Conservation (phyloP, 1,140 invertebrate species). For the Drosophila orena region DNA sequence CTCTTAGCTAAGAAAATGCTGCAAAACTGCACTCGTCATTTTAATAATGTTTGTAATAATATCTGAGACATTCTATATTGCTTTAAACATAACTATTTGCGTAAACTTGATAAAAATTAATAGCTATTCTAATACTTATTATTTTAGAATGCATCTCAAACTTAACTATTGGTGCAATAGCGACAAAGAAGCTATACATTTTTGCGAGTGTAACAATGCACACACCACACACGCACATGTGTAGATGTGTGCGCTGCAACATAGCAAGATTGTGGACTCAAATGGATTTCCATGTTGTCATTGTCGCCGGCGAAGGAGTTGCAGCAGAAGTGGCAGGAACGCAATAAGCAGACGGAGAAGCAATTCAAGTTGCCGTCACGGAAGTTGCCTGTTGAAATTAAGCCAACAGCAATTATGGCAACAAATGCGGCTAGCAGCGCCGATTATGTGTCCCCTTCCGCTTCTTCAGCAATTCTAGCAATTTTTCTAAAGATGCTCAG, state of each 20-base stretch:
- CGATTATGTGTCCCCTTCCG: constrained; percentile 57
- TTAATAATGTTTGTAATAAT: no score
- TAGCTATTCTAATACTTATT: no score
- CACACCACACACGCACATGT: constrained; percentile 2
- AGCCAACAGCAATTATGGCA: constrained; percentile 81
- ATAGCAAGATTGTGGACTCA: constrained; percentile 64
- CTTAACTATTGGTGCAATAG: no score
- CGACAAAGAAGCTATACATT: background rate
- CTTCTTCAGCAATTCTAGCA: constrained; percentile 44
- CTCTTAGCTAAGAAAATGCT: background rate
- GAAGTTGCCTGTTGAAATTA: constrained; percentile 80
- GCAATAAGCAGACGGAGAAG: constrained; percentile 25
- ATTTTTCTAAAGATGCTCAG: constrained; percentile 59
- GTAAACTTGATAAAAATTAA: no score
- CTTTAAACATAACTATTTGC: no score
- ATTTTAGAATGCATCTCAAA: no score
- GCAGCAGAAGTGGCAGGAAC: constrained; percentile 9
- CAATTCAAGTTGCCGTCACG: constrained; percentile 73
- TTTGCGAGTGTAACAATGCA: constrained; percentile 17
- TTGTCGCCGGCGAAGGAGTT: constrained; percentile 47
- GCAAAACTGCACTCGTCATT: no score
- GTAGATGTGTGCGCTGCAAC: constrained; percentile 22
- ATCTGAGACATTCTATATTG: no score
- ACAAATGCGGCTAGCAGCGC: constrained; percentile 75
- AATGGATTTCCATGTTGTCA: constrained; percentile 75